Evolutionary conservation across 2,113 vertebrate genomes (phyloP).

Genomic region (Oncorhynchus masou): DNA sequence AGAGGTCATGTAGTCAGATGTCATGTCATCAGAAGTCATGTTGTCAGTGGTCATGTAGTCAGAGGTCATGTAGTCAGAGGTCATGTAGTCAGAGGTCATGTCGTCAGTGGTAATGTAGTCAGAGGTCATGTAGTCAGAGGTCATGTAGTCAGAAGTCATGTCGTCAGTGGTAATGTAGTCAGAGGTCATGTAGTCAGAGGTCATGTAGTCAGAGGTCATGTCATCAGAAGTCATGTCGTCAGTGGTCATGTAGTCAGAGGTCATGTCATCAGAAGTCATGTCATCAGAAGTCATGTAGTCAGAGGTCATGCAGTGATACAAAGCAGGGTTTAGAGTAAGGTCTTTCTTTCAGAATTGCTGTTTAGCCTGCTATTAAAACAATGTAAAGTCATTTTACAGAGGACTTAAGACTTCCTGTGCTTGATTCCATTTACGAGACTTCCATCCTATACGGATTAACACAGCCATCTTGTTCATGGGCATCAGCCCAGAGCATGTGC

Average conservation of each 20-base stretch:
- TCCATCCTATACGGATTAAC: conserved; percentile 35
- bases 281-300: background rate
- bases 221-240: too few relatives aligned
- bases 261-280: too few relatives aligned
- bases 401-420: conserved; percentile 30
- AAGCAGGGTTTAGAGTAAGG: background rate
- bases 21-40: too few relatives aligned
- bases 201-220: too few relatives aligned
- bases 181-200: background rate
- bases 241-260: too few relatives aligned
- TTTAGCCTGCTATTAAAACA: background rate
- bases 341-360: too few relatives aligned
- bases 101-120: too few relatives aligned
- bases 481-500: conserved; percentile 46
- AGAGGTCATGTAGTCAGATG: too few relatives aligned
- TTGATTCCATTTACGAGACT: conserved; percentile 41
- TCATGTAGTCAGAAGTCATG: too few relatives aligned
- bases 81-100: too few relatives aligned
- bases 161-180: background rate
- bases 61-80: background rate
- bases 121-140: too few relatives aligned
- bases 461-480: conserved; percentile 45
- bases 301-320: background rate
- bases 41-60: background rate
- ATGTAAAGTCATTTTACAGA: background rate